Evolutionary conservation across 2,888 invertebrate genomes (phyloP), one percentile per base, ranked within the genome.

Genomic region (Pocota personata): DNA sequence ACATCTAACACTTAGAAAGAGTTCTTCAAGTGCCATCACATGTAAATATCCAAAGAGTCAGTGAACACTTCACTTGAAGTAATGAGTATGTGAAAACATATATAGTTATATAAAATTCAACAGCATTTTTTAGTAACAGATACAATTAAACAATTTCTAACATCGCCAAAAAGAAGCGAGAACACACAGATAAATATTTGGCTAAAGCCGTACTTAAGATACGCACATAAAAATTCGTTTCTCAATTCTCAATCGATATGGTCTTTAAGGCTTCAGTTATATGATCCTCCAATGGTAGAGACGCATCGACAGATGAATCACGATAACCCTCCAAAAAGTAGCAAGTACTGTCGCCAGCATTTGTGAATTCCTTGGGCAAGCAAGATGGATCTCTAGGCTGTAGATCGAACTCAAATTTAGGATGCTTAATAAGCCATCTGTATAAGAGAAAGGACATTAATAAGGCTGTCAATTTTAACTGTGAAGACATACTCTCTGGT

Each of bases 401-500:
- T 92, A 97, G 95, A 89, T 94, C 93, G 87, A 93, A 93, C 10
- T 90, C 89, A 90, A 97, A 98, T 73, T 97, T 97, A 50, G 95
- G 94, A 89, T 95, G 95, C 92, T 95, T 94, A 89, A 94, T 94
- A 89, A 98, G 94, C 93, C 96, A 95, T 90, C 97, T 98, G 90
- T 5, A 91, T 92, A 12, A 19, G 27, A 30, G 46, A 8, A 10
- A 0, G 3, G 1, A 4, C 10, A 21, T 0, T 19, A 2, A 19
- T 1, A 8, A 10, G 3, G n/a, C n/a, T n/a, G n/a, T n/a, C n/a
- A n/a, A n/a, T n/a, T n/a, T n/a, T n/a, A n/a, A n/a, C n/a, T n/a
- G n/a, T n/a, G n/a, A n/a, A n/a, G n/a, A n/a, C n/a, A n/a, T n/a
- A 98, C 98, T 95, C 94, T 92, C 97, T 95, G 52, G 98, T 98